Evolutionary conservation across 2,113 vertebrate genomes (phyloP).

Genomic region (Empidonax alnorum): DNA sequence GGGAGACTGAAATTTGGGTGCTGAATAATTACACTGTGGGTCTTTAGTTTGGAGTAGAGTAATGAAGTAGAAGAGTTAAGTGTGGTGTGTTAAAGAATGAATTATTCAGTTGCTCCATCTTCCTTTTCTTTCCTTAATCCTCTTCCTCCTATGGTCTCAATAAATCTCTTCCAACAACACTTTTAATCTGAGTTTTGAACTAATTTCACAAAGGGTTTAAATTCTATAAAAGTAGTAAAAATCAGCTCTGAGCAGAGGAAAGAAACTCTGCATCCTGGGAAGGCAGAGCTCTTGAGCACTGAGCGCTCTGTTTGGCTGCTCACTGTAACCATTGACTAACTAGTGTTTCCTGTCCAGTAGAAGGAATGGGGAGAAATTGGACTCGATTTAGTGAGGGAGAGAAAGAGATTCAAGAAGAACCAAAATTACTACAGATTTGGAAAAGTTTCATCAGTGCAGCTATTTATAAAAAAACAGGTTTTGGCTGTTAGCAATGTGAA

Average conservation of each 20-base stretch:
- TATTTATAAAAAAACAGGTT: background rate
- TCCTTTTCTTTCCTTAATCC: constrained; percentile 16
- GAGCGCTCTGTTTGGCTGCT: background rate
- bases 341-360: background rate
- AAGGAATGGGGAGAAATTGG: background rate
- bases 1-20: background rate
- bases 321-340: accelerated
- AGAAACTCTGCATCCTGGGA: background rate
- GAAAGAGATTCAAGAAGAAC: background rate
- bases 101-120: background rate
- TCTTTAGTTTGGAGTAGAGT: background rate
- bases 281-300: background rate
- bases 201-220: background rate
- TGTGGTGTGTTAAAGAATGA: background rate
- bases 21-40: background rate
- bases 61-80: background rate
- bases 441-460: background rate
- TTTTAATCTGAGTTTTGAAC: background rate
- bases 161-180: background rate
- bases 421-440: background rate
- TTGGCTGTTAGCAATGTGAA: background rate
- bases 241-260: background rate
- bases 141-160: background rate
- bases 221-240: background rate
- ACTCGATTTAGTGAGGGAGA: background rate